Percentiles rank a stretch among this genome's conserved stretches.
phyloP scores from a whole-genome alignment of 2,888 invertebrate species.

The Digitonthophagus gazella region DNA sequence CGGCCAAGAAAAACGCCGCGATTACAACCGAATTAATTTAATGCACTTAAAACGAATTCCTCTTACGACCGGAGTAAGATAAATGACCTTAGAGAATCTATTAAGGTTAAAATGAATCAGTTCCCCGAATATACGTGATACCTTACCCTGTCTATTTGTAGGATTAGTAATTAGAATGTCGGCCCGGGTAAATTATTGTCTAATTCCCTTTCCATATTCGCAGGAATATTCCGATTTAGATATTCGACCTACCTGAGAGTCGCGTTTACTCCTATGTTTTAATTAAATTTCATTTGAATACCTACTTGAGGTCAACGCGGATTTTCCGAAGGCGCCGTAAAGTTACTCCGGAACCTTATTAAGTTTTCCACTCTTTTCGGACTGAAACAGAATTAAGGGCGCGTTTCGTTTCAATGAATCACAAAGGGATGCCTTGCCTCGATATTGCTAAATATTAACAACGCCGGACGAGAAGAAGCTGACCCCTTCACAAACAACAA shows the following conservation, averaged over 20 bases:
- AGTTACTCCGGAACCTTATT: background rate
- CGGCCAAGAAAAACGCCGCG: background rate
- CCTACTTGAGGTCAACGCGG: background rate
- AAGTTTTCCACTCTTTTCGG: background rate
- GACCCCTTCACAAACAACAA: background rate
- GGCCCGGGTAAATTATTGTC: slow-evolving; percentile 26
- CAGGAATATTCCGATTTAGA: slow-evolving; percentile 2
- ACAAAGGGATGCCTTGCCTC: background rate
- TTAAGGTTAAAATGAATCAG: slow-evolving; percentile 9
- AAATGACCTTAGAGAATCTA: slow-evolving; percentile 12
- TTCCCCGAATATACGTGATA: slow-evolving; percentile 8
- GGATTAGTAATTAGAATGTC: slow-evolving; percentile 26
- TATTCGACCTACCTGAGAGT: background rate
- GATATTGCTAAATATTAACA: background rate
- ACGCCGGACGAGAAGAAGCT: background rate
- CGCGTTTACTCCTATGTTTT: slow-evolving; percentile 1
- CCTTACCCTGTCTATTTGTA: slow-evolving; percentile 20
- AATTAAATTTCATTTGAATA: slow-evolving; percentile 6
- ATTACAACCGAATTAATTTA: background rate
- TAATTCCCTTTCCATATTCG: slow-evolving; percentile 24
- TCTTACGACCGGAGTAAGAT: slow-evolving; percentile 6
- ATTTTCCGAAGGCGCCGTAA: background rate
- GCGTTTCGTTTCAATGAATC: background rate
- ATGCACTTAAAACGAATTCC: slow-evolving; percentile 5
- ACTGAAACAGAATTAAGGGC: background rate